Evolutionary conservation across 2,888 invertebrate genomes (phyloP), one percentile per base, ranked within the genome.

Genomic region (Chymomyza fuscimana): DNA sequence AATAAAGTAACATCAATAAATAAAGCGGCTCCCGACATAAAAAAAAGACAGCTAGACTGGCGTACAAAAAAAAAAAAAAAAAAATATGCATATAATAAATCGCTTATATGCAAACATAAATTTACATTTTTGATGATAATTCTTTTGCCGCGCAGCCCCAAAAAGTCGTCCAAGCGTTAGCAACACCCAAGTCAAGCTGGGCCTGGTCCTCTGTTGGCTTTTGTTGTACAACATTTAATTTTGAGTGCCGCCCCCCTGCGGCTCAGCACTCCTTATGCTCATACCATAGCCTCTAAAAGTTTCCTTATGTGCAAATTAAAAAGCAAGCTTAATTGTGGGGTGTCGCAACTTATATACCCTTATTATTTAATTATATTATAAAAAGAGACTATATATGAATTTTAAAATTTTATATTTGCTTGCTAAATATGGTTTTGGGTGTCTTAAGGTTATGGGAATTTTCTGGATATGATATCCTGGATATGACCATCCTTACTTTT

Each of bases 61-160:
- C 25, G 25, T 1, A 25, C 25, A 36, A 5, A 19, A 19, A 10
- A 29, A 12, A 58, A 7, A 36, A 5, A 19, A 19, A 10, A 29
- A 12, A 58, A 7, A 7, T 12, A 25, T 15, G 19, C 56, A 60
- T 78, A 78, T 74, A 85, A 86, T 87, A 86, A 88, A 88, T 86
- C 81, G 82, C 69, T 64, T 61, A 69, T 75, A 72, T 66, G 76
- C 63, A 77, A 80, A 86, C 87, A 86, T 88, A 86, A 86, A 86
- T 86, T 86, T 87, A 79, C 78, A 86, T 86, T 82, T 88, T 86
- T 87, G 85, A 86, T 86, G 87, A 85, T 84, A 75, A 86, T 76
- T 86, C 81, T 63, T 25, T 15, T 63, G 52, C n/a, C 40, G 60
- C 36, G 46, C 66, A 63, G 58, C 63, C 56, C 9, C 22, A 9